Evolutionary conservation across 2,797 vertebrate genomes (phyloP).

Genomic region (Rhinogobio ventralis): DNA sequence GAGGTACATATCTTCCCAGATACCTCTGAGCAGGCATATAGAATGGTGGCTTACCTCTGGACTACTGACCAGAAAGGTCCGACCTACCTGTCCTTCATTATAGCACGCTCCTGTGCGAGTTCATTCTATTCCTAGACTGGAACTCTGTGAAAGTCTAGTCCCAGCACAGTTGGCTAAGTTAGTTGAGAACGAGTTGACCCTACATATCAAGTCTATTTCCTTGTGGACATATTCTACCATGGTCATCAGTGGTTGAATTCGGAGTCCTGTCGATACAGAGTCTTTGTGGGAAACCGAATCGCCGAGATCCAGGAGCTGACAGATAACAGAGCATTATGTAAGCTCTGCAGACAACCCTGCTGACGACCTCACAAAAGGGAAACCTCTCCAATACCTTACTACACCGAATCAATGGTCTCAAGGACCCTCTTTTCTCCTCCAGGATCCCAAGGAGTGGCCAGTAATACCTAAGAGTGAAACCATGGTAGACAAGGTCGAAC

Average conservation of each 20-base stretch:
- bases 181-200: too few relatives aligned
- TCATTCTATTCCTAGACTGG: too few relatives aligned
- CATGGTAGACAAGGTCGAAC: background rate
- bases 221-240: too few relatives aligned
- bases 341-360: background rate
- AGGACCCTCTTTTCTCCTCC: slow-evolving; percentile 32
- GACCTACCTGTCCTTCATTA: too few relatives aligned
- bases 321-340: background rate
- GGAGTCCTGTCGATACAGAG: background rate
- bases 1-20: too few relatives aligned
- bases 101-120: too few relatives aligned
- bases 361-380: slow-evolving; percentile 5
- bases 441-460: slow-evolving; percentile 21
- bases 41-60: too few relatives aligned
- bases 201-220: background rate
- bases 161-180: too few relatives aligned
- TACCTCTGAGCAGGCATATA: too few relatives aligned
- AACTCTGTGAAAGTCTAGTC: too few relatives aligned
- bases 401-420: slow-evolving; percentile 28
- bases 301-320: background rate
- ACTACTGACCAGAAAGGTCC: too few relatives aligned
- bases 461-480: background rate
- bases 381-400: background rate
- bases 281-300: background rate
- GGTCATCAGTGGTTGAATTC: too few relatives aligned